phyloP scores from a whole-genome alignment of 2,113 vertebrate genomes.

The Mobula birostris region DNA sequence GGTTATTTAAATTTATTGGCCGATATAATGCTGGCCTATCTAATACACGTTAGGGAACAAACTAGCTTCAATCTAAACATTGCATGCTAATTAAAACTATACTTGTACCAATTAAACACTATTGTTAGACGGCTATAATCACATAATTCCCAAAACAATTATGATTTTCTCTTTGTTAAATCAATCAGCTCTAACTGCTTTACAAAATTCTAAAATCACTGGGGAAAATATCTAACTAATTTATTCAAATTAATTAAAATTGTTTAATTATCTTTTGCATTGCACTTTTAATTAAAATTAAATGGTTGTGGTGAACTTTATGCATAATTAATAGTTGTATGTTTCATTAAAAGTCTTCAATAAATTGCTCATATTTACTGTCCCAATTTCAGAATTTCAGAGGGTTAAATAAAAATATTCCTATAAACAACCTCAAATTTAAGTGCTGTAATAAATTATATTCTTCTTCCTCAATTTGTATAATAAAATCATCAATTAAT shows the following conservation, averaged over 20 bases:
- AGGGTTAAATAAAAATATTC: neutral
- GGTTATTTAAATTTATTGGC: constrained; percentile 16
- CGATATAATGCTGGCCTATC: neutral
- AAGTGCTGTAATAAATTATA: neutral
- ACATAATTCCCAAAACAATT: constrained; percentile 36
- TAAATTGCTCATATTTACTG: neutral
- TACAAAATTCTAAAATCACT: constrained; percentile 23
- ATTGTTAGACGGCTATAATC: constrained; percentile 19
- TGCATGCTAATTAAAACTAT: constrained; percentile 24
- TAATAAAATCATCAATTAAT: neutral
- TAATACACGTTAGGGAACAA: neutral
- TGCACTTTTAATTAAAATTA: constrained; percentile 32
- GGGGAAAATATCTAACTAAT: constrained; percentile 6
- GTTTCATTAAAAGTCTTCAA: neutral
- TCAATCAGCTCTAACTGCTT: constrained; percentile 13
- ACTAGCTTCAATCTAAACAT: constrained; percentile 20
- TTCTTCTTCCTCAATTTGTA: neutral
- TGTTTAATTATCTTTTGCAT: constrained; percentile 27
- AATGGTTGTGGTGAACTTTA: constrained; percentile 2
- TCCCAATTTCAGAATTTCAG: neutral
- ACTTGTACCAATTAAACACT: constrained; percentile 22
- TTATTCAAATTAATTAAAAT: constrained; percentile 36
- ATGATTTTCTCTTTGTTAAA: constrained; percentile 31
- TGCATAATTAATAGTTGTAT: constrained; percentile 10
- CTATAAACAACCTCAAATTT: neutral